Percentiles rank a stretch among this genome's conserved stretches.
These are phyloP conservation scores for Tympanoctomys barrerae DNA, from an alignment of 2,797 vertebrate species.

Conservation along the genomic window DNA sequence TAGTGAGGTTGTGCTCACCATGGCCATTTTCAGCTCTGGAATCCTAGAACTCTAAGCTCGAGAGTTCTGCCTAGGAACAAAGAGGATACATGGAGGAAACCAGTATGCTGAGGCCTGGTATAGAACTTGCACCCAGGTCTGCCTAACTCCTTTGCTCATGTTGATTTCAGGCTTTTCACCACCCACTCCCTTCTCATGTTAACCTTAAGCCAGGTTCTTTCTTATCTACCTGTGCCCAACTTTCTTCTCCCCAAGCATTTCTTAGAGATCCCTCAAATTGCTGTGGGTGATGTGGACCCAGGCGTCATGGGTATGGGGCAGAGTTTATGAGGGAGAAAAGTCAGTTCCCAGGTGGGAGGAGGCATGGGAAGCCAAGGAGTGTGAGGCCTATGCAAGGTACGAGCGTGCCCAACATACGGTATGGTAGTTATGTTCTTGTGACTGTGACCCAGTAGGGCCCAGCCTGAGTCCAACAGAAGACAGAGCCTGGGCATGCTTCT, in stretches of 20 bases:
- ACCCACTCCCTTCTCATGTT: neutral
- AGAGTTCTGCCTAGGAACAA: neutral
- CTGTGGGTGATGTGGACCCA: neutral
- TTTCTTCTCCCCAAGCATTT: neutral
- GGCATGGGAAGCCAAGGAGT: neutral
- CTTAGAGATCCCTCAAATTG: neutral
- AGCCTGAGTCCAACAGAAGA: neutral
- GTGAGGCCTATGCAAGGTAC: neutral
- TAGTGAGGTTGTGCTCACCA: neutral
- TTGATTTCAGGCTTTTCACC: too few species aligned
- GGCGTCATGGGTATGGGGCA: accelerated
- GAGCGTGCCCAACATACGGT: too few species aligned
- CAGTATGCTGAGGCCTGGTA: neutral
- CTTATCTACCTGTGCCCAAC: neutral
- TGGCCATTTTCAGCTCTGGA: neutral
- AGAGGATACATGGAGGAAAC: neutral
- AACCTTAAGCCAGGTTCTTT: neutral
- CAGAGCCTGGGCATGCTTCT: too few species aligned
- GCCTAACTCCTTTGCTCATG: neutral
- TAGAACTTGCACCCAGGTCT: neutral
- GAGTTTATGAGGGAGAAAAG: neutral
- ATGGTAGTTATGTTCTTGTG: too few species aligned
- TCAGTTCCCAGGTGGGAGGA: neutral
- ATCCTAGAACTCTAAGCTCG: neutral
- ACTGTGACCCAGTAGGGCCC: too few species aligned